These are phyloP conservation scores for Platerodrilus igneus DNA, from an alignment of 2,888 invertebrate genomes.

Conservation along the genomic window DNA sequence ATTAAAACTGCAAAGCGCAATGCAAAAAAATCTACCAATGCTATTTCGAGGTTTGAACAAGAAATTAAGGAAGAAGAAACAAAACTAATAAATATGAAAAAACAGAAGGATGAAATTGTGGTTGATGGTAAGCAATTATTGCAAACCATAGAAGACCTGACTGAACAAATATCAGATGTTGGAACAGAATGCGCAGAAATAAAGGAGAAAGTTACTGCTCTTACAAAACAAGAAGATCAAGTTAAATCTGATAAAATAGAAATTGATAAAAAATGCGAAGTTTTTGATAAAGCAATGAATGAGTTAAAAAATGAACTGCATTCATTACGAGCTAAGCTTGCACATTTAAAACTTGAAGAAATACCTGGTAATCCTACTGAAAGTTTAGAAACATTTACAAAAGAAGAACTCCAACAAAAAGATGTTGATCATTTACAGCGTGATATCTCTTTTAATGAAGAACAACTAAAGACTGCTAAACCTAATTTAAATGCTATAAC, in stretches of 20 bases:
- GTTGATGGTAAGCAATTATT: constrained; percentile 53
- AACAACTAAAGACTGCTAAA: constrained; percentile 59
- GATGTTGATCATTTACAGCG: constrained; percentile 57
- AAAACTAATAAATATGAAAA: constrained; percentile 56
- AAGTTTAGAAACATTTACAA: constrained; percentile 54
- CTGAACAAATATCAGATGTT: constrained; percentile 55
- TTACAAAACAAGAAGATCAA: constrained; percentile 62
- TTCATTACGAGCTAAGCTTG: constrained; percentile 51
- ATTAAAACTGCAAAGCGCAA: constrained; percentile 66
- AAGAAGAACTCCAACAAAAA: constrained; percentile 62
- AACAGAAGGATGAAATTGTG: constrained; percentile 58
- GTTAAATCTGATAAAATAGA: constrained; percentile 69
- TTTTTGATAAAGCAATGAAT: constrained; percentile 54
- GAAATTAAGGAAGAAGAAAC: constrained; percentile 67
- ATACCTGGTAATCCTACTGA: constrained; percentile 51
- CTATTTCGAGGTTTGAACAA: constrained; percentile 65
- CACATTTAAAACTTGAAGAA: constrained; percentile 50
- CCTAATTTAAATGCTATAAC: constrained; percentile 72
- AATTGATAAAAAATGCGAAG: constrained; percentile 65
- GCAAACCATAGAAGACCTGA: constrained; percentile 54
- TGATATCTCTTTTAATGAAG: constrained; percentile 55
- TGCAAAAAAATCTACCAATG: constrained; percentile 68
- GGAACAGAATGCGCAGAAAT: constrained; percentile 55
- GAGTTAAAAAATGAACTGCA: constrained; percentile 56
- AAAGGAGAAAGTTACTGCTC: constrained; percentile 59